Percentiles rank a stretch among this genome's conserved stretches.
These are phyloP conservation scores for Calliphora vicina DNA, from an alignment of 1,140 invertebrate genomes.

Conservation along the genomic window DNA sequence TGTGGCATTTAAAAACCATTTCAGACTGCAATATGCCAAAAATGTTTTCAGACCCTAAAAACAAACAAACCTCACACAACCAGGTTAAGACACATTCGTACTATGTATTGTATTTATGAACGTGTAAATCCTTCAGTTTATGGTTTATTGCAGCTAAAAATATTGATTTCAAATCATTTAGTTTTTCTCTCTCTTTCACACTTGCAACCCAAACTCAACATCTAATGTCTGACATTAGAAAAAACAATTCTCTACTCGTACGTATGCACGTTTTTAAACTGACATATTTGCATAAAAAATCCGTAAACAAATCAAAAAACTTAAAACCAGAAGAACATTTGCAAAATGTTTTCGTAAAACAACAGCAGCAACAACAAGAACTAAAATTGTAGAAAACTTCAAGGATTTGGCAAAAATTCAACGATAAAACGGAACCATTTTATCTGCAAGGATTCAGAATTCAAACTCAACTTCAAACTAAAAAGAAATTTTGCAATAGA, in stretches of 20 bases:
- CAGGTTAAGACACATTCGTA: too few species aligned
- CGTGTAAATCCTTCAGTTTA: background rate
- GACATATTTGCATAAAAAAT: slow-evolving; percentile 5
- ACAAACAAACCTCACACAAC: too few species aligned
- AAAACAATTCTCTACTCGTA: too few species aligned
- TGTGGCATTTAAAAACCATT: background rate
- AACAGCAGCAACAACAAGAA: slow-evolving; percentile 6
- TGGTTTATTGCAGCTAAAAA: background rate
- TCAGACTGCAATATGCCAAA: background rate
- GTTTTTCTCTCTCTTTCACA: background rate
- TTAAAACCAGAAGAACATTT: background rate
- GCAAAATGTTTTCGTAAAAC: background rate
- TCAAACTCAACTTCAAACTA: background rate
- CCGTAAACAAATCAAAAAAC: background rate
- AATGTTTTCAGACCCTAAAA: background rate
- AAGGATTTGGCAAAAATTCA: slow-evolving; percentile 34
- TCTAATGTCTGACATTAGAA: background rate
- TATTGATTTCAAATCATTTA: slow-evolving; percentile 1
- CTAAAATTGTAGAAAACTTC: slow-evolving; percentile 7
- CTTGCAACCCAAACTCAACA: background rate
- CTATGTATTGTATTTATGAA: too few species aligned
- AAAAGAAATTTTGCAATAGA: background rate
- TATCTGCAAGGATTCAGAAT: slow-evolving; percentile 31
- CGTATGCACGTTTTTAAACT: too few species aligned
- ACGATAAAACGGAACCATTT: slow-evolving; percentile 32